Conservation (phyloP, 2,888 invertebrate species). For the Euzetes globulus region DNA sequence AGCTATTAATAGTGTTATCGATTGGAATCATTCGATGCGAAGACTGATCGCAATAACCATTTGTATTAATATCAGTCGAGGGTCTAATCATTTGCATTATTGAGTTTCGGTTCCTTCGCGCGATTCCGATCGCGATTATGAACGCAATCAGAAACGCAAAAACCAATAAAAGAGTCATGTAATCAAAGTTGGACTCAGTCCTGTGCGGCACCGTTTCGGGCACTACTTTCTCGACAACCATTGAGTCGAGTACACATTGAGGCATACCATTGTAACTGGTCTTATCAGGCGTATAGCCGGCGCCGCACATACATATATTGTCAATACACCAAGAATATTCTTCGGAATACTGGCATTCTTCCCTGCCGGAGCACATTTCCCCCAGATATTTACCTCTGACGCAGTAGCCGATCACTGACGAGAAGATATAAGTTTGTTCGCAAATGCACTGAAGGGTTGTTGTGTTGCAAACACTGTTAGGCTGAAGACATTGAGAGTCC, state of each 20-base stretch:
- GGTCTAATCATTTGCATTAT: constrained; percentile 24
- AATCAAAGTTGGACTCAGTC: neutral
- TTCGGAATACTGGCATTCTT: constrained; percentile 12
- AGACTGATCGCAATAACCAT: neutral
- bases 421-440: neutral
- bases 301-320: constrained; percentile 11
- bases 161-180: neutral
- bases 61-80: neutral
- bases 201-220: neutral
- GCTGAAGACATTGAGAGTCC: neutral
- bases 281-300: constrained; percentile 8
- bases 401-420: constrained; percentile 2
- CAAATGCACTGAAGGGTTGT: neutral
- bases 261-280: neutral
- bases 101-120: neutral
- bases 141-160: neutral
- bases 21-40: constrained; percentile 2
- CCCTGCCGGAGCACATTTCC: neutral
- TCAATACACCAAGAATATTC: constrained; percentile 8
- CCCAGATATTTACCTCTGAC: constrained; percentile 16
- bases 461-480: neutral
- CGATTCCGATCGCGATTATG: neutral
- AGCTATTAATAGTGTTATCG: constrained; percentile 3
- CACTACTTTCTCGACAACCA: neutral
- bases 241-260: constrained; percentile 4